phyloP scores from a whole-genome alignment of 2,797 vertebrate genomes.

The Hypotaenidia philippensis region DNA sequence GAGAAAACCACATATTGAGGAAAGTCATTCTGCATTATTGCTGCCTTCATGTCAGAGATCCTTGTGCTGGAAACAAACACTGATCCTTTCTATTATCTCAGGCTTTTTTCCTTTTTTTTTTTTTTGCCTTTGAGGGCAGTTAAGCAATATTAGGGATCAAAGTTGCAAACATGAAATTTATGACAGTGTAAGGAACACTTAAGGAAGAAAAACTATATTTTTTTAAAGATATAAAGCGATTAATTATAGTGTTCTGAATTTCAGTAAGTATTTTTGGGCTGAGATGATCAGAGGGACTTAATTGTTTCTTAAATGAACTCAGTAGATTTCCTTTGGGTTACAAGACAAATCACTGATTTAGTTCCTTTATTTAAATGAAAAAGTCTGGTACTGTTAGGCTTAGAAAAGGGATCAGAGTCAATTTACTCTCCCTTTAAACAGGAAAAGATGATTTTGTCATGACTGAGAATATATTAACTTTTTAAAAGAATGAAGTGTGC shows the following conservation, averaged over 20 bases:
- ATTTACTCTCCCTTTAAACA: constrained; percentile 11
- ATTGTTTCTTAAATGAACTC: not conserved
- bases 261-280: not conserved
- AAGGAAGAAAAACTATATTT: not conserved
- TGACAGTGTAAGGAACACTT: not conserved
- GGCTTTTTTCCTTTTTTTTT: too few relatives aligned
- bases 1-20: not conserved
- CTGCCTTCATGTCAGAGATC: not conserved
- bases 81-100: not conserved
- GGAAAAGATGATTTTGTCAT: constrained; percentile 28
- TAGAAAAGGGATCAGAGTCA: constrained; percentile 31
- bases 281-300: not conserved
- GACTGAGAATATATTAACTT: not conserved
- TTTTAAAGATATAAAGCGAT: not conserved
- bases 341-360: not conserved
- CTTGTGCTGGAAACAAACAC: not conserved
- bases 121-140: not conserved
- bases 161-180: not conserved
- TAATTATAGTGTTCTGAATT: not conserved
- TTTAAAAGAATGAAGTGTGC: not conserved
- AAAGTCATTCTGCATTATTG: not conserved
- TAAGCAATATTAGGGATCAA: not conserved
- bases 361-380: constrained; percentile 13
- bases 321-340: not conserved
- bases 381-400: not conserved